Conservation (phyloP, 1,140 invertebrate genomes). For the Mercenaria mercenaria region DNA sequence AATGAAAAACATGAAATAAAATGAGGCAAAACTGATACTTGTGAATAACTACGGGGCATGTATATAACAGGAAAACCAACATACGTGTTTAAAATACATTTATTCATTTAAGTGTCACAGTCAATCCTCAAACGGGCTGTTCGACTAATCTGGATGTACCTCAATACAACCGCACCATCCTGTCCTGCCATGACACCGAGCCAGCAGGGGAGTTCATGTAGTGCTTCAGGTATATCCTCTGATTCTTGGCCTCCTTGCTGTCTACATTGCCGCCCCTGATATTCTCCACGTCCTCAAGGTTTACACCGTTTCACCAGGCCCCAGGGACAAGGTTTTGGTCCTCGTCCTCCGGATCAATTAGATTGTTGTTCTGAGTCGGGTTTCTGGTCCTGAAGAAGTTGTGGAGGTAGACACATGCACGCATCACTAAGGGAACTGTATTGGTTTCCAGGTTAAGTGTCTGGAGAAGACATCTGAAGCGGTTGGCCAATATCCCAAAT, state of each 20-base stretch:
- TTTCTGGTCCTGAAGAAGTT: constrained; percentile 51
- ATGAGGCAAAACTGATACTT: too few relatives aligned
- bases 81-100: too few relatives aligned
- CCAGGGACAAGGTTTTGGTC: constrained; percentile 39
- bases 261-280: constrained; percentile 17
- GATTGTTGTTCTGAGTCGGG: constrained; percentile 10
- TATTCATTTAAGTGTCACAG: too few relatives aligned
- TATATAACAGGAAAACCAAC: too few relatives aligned
- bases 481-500: constrained; percentile 73
- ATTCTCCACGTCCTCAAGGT: background rate
- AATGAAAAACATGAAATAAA: too few relatives aligned
- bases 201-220: constrained; percentile 52
- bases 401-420: constrained; percentile 59
- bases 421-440: constrained; percentile 13
- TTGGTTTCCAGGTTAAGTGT: constrained; percentile 32
- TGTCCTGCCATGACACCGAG: constrained; percentile 43
- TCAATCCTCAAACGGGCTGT: too few relatives aligned
- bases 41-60: too few relatives aligned
- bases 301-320: constrained; percentile 39
- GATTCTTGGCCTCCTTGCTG: constrained; percentile 42
- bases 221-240: constrained; percentile 62
- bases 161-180: too few relatives aligned
- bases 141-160: too few relatives aligned
- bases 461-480: constrained; percentile 11
- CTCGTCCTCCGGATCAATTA: constrained; percentile 29